A percentile compares a stretch with the other conserved stretches of the same genome.
Evolutionary conservation across 2,797 vertebrate genomes (phyloP).

Genomic region (Pangasius krempfi): DNA sequence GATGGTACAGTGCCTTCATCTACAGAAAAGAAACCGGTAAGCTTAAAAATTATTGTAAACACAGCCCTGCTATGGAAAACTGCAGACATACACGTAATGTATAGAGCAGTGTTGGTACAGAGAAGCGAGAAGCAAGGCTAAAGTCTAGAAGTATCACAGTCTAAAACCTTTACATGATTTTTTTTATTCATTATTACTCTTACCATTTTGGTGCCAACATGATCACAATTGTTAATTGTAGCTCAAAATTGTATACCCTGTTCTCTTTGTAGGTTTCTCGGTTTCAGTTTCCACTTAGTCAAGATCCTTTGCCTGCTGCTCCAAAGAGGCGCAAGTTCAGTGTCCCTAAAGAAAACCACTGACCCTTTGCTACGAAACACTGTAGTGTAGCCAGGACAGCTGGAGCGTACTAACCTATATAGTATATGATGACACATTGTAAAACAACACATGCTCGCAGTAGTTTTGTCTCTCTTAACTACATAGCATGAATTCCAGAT

Average conservation of each 20-base stretch:
- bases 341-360: conserved; percentile 81
- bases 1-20: not conserved
- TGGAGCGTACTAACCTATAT: not conserved
- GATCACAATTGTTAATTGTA: not conserved
- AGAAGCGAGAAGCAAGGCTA: not conserved
- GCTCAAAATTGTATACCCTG: not conserved
- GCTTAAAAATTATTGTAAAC: not conserved
- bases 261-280: conserved; percentile 74
- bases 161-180: not conserved
- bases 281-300: conserved; percentile 78
- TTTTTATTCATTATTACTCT: not conserved
- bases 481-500: not conserved
- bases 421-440: too few species aligned
- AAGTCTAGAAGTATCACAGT: not conserved
- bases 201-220: not conserved
- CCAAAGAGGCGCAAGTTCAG: conserved; percentile 85
- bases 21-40: conserved; percentile 30
- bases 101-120: not conserved
- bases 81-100: not conserved
- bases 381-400: too few species aligned
- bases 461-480: not conserved
- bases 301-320: conserved; percentile 70
- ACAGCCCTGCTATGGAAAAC: not conserved
- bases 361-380: conserved; percentile 45
- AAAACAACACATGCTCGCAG: not conserved